These are phyloP conservation scores for Platyrinchus mystaceus DNA, from an alignment of 2,797 vertebrate genomes.

Conservation along the genomic window DNA sequence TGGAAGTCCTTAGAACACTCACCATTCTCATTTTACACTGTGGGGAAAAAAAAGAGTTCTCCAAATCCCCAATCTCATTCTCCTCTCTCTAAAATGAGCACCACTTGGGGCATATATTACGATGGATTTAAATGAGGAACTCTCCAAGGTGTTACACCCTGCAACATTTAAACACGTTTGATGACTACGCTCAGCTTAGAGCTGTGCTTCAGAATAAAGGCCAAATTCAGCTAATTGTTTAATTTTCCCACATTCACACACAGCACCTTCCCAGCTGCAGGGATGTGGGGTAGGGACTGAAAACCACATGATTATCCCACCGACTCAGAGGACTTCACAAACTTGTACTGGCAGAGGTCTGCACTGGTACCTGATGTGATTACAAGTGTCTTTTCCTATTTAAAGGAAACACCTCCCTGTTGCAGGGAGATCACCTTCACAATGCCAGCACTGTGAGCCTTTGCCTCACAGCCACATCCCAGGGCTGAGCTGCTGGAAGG, in stretches of 20 bases:
- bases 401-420: not conserved
- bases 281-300: not conserved
- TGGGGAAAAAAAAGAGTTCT: rapidly evolving
- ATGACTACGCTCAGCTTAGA: not conserved
- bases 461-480: not conserved
- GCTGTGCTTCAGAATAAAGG: not conserved
- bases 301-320: not conserved
- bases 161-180: not conserved
- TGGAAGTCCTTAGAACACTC: not conserved
- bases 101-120: not conserved
- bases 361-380: not conserved
- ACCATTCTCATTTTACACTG: not conserved
- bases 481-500: not conserved
- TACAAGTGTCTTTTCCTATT: not conserved
- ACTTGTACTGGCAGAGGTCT: rapidly evolving
- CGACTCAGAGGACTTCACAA: not conserved
- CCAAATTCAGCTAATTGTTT: not conserved
- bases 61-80: not conserved
- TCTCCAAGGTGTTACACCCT: not conserved
- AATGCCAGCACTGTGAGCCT: not conserved
- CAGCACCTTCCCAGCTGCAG: not conserved
- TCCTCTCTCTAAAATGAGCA: not conserved
- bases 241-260: not conserved
- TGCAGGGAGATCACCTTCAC: not conserved
- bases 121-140: not conserved